These are phyloP conservation scores for Etheostoma nigrum DNA, from an alignment of 2,797 vertebrate species.

Conservation along the genomic window DNA sequence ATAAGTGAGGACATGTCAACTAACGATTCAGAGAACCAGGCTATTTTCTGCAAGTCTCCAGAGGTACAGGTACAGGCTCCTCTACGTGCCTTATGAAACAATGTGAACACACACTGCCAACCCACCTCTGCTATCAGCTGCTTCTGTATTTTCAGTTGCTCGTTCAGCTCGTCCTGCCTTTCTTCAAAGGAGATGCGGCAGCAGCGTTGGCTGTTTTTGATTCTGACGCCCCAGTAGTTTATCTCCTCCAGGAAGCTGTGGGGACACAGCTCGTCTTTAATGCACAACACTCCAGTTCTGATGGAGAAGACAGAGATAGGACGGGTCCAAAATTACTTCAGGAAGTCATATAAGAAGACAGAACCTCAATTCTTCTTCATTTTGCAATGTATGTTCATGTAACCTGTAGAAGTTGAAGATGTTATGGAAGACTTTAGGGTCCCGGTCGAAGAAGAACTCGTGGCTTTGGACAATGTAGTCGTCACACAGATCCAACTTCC, in stretches of 20 bases:
- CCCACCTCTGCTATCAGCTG: slow-evolving; percentile 89
- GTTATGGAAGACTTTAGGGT: slow-evolving; percentile 92
- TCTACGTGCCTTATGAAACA: neutral
- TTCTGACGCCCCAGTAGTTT: slow-evolving; percentile 93
- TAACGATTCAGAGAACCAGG: neutral
- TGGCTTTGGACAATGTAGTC: slow-evolving; percentile 89
- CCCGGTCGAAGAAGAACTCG: slow-evolving; percentile 95
- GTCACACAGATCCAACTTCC: slow-evolving; percentile 91
- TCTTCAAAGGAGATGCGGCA: slow-evolving; percentile 96
- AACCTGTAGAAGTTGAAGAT: slow-evolving; percentile 92
- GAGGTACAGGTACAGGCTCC: neutral
- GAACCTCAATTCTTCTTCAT: neutral
- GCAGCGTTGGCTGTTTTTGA: slow-evolving; percentile 91
- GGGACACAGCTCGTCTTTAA: slow-evolving; percentile 91
- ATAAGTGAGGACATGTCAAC: neutral
- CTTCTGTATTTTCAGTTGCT: slow-evolving; percentile 92
- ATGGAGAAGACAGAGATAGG: neutral
- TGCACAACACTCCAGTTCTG: slow-evolving; percentile 89
- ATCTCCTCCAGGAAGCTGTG: slow-evolving; percentile 93
- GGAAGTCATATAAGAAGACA: neutral
- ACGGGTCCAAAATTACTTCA: neutral
- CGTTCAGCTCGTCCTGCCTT: slow-evolving; percentile 90
- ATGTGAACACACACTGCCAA: no score
- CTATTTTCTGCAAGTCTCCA: neutral
- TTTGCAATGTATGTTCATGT: neutral